Base-by-base conservation (phyloP, 2,888 invertebrate genomes). In the Lasioglossum oenotherae region DNA sequence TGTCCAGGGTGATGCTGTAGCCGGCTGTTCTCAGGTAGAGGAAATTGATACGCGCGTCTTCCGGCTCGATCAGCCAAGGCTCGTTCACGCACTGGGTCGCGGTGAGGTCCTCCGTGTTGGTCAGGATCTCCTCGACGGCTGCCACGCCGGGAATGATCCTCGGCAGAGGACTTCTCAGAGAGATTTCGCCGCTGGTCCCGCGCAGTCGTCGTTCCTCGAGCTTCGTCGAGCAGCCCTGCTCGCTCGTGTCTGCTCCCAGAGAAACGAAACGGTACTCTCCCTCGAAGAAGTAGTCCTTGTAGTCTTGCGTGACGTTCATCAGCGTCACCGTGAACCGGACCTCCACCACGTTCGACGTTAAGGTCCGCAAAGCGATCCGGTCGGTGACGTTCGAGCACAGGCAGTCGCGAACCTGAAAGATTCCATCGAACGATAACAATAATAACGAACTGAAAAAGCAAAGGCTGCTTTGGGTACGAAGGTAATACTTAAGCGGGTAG, bases 301-400 rank as follows among this genome's bases (percentile, higher is more conserved):
- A 97, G 95, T 98, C 97, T 95, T 98, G 97, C 12, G 97, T 97
- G 81, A 98, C 97, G 95, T 97, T 97, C 98, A 98, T 98, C 94
- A 97, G 96, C 23, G 97, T 97, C 12, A 98, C 96, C 35, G 97
- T 96, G 93, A 98, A 98, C 92, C 97, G 97, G 0, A 98, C 96
- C 94, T 97, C 97, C 14, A 98, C 96, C 81, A 97, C 96, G 75
- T 96, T 96, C 2, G 97, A 97, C 23, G 97, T 97, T 87, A 98
- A 96, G 38, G 97, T 97, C 87, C 97, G 96, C 88, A 97, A 96
- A 82, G 96, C 96, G 72, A 97, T 95, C 31, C 97, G 96, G 82
- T 97, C 97, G 76, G 96, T 96, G 88, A 97, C 96, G 93, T 97
- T 97, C 41, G 97, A 97, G 93, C 98, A 98, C 85, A 98, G 95